Conservation (phyloP, 1,140 invertebrate species). For the Drosophila subobscura region DNA sequence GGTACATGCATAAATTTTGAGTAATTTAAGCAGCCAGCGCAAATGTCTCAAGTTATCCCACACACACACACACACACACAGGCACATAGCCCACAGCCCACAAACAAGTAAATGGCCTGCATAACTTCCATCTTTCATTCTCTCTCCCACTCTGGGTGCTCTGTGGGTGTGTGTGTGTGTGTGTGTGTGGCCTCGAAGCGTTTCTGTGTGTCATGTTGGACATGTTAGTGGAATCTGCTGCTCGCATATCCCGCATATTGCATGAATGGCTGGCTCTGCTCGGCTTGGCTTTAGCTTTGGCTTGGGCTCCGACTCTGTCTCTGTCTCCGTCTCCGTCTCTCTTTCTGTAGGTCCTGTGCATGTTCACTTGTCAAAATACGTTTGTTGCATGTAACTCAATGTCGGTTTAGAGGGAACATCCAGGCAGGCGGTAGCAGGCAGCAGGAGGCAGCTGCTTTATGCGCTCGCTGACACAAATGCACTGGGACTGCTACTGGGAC, state of each 20-base stretch:
- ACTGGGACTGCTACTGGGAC: conserved; percentile 58
- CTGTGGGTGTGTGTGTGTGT: conserved; percentile 47
- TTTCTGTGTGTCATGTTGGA: conserved; percentile 70
- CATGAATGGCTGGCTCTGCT: conserved; percentile 52
- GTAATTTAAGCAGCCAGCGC: conserved; percentile 52
- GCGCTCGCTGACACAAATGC: conserved; percentile 73
- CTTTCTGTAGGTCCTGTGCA: conserved; percentile 54
- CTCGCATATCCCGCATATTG: conserved; percentile 56
- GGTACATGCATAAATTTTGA: conserved; percentile 54
- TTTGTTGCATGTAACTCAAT: conserved; percentile 79
- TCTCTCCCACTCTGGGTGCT: conserved; percentile 27
- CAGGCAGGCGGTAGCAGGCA: conserved; percentile 11
- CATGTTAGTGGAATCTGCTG: conserved; percentile 70
- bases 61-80: conserved; percentile 15
- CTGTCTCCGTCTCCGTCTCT: conserved; percentile 11
- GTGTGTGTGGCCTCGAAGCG: conserved; percentile 29
- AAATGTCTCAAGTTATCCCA: conserved; percentile 49
- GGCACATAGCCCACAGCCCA: conserved; percentile 23
- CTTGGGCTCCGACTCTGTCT: conserved; percentile 15
- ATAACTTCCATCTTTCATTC: conserved; percentile 41
- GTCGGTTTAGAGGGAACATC: conserved; percentile 62
- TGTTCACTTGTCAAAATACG: conserved; percentile 79
- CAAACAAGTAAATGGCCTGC: conserved; percentile 47
- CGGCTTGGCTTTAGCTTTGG: no score
- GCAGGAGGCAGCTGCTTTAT: conserved; percentile 66